Evolutionary conservation across 2,888 invertebrate genomes (phyloP), one percentile per base, ranked within the genome.

Genomic region (Synanthedon myopaeformis): DNA sequence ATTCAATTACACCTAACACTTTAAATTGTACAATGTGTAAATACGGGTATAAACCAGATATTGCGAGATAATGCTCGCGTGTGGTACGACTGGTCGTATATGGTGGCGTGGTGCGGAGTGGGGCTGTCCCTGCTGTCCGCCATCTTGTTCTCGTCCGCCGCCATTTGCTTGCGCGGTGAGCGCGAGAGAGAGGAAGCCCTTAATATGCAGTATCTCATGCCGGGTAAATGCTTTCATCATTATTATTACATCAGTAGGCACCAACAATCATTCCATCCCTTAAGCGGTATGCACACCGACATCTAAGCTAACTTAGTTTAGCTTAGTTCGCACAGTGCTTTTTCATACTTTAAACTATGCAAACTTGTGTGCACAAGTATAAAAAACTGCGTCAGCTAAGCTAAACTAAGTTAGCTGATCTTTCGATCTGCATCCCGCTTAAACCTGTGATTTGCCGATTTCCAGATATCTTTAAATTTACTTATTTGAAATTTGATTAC

Each of bases 171-270:
- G 83, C 92, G 96, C 82, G 95, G 94, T 83, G 97, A 97, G 89
- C 91, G 95, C 77, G 96, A 96, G 88, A 92, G 94, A 82, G 97
- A 97, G 86, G 96, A 97, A 89, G 96, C 96, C 85, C 92, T 96
- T 90, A 97, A 97, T 90, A 95, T 97, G 94, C 97, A 97, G 91
- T 97, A 97, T 89, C 91, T 97, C 89, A 96, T 96, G 96, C 96
- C 96, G 89, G 96, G 96, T 96, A 92, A 79, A 49, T 23, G 49
- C 49, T 13, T 49, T 14, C 10, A 49, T 49, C 49, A 49, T 17
- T 49, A 4, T 14, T 45, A 12, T 45, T 45, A 35, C 35, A 8
- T 35, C 28, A 35, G 6, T 35, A 35, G 28, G 23, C 23, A 23
- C 23, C 23, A 23, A 35, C 6, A 35, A 10, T 35, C 35, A 35